Percentiles rank a stretch among this genome's conserved stretches.
phyloP scores from a whole-genome alignment of 2,797 vertebrate species.

The Chiloscyllium punctatum region DNA sequence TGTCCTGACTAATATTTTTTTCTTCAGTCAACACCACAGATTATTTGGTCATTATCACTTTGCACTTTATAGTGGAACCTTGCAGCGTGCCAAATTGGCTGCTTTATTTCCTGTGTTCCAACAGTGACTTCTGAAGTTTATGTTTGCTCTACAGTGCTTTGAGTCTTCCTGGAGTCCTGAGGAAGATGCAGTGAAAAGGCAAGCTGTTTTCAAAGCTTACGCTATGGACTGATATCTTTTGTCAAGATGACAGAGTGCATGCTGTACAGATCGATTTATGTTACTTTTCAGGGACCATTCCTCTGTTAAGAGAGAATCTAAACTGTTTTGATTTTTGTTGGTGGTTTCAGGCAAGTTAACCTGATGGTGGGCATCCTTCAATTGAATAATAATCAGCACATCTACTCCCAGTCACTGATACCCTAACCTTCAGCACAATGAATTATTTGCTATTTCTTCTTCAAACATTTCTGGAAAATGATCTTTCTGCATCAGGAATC shows the following conservation, averaged over 20 bases:
- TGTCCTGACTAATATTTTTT: not conserved
- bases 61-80: not conserved
- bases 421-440: not conserved
- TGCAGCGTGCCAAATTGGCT: not conserved
- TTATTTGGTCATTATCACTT: not conserved
- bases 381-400: not conserved
- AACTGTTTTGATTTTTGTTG: not conserved
- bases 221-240: not conserved
- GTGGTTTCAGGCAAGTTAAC: not conserved
- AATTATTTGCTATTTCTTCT: not conserved
- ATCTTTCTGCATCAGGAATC: not conserved
- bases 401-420: not conserved
- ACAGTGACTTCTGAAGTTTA: not conserved
- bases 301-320: not conserved
- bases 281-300: not conserved
- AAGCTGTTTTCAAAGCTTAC: not conserved
- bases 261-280: not conserved
- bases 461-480: not conserved
- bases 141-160: not conserved
- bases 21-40: not conserved
- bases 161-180: not conserved
- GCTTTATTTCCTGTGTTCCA: not conserved
- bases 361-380: not conserved
- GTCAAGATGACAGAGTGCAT: not conserved
- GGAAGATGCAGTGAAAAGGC: not conserved